phyloP scores from a whole-genome alignment of 2,797 vertebrate species.

The Lacerta agilis region DNA sequence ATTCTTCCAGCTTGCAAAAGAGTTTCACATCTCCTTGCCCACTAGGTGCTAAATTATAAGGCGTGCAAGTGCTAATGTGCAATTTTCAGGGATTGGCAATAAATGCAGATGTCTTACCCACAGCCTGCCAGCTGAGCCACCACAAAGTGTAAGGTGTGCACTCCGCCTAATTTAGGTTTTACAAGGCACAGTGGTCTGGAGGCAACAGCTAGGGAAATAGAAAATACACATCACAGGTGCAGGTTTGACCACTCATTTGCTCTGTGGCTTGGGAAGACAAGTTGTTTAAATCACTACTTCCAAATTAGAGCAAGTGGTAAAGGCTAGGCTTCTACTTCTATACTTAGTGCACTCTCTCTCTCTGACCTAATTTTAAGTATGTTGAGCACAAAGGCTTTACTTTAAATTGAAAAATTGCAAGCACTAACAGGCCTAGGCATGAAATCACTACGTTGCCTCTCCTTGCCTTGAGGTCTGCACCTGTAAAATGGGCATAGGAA shows the following conservation, averaged over 20 bases:
- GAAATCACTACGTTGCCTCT: not conserved
- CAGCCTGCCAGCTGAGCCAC: not conserved
- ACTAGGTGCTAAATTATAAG: slow-evolving; percentile 54
- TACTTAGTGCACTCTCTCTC: not conserved
- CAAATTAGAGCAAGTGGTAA: not conserved
- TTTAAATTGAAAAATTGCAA: not conserved
- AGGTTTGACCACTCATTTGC: not conserved
- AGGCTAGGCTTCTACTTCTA: not conserved
- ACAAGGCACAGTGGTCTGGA: not conserved
- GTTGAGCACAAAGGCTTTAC: not conserved
- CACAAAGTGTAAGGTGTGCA: not conserved
- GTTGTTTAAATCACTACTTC: not conserved
- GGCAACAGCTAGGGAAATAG: not conserved
- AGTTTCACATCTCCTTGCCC: slow-evolving; percentile 47
- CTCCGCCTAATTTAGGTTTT: not conserved
- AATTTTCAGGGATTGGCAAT: slow-evolving; percentile 44
- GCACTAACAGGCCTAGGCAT: not conserved
- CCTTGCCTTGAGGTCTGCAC: not conserved
- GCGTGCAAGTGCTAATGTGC: not conserved
- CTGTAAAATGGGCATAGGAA: not conserved
- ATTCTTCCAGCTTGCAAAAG: slow-evolving; percentile 42
- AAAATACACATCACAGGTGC: not conserved
- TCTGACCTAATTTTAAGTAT: not conserved
- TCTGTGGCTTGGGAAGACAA: not conserved
- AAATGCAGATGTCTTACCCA: slow-evolving; percentile 26